phyloP scores from a whole-genome alignment of 2,888 invertebrate species.

The Dolichomitus sp. region DNA sequence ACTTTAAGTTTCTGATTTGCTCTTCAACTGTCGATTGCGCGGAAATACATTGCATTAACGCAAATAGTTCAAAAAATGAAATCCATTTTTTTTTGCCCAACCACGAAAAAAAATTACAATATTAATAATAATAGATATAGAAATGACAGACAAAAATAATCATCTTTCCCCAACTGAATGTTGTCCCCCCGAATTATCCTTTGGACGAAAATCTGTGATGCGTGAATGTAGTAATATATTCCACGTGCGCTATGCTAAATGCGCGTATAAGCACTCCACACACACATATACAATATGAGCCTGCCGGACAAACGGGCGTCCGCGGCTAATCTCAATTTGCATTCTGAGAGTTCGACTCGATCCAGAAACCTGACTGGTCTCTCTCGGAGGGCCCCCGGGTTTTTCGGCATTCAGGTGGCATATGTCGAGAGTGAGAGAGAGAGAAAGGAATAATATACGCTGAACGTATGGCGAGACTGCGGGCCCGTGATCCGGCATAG shows the following conservation, averaged over 20 bases:
- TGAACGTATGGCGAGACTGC: slow-evolving; percentile 72
- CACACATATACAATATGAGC: slow-evolving; percentile 64
- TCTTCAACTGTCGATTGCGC: too few species aligned
- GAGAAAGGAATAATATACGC: slow-evolving; percentile 51
- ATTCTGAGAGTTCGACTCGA: slow-evolving; percentile 79
- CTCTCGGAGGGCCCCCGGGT: slow-evolving; percentile 76
- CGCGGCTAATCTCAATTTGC: slow-evolving; percentile 80
- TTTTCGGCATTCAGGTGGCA: slow-evolving; percentile 84
- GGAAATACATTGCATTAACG: too few species aligned
- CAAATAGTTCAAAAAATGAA: too few species aligned
- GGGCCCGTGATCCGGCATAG: slow-evolving; percentile 78
- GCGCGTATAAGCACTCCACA: slow-evolving; percentile 72
- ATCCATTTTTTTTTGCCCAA: too few species aligned
- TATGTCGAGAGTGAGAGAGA: slow-evolving; percentile 76
- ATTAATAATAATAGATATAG: slow-evolving; percentile 36
- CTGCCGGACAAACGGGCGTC: slow-evolving; percentile 45
- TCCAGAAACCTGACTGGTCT: slow-evolving; percentile 79
- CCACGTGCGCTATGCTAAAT: slow-evolving; percentile 76
- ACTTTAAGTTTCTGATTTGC: too few species aligned
- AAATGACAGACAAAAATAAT: slow-evolving; percentile 45
- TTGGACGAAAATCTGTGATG: slow-evolving; percentile 57
- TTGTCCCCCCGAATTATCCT: slow-evolving; percentile 54
- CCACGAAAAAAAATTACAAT: too few species aligned
- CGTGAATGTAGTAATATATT: slow-evolving; percentile 67
- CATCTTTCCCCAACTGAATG: slow-evolving; percentile 42